These are phyloP conservation scores for Calyptommatus sinebrachiatus DNA, from an alignment of 2,113 vertebrate species.

Conservation along the genomic window DNA sequence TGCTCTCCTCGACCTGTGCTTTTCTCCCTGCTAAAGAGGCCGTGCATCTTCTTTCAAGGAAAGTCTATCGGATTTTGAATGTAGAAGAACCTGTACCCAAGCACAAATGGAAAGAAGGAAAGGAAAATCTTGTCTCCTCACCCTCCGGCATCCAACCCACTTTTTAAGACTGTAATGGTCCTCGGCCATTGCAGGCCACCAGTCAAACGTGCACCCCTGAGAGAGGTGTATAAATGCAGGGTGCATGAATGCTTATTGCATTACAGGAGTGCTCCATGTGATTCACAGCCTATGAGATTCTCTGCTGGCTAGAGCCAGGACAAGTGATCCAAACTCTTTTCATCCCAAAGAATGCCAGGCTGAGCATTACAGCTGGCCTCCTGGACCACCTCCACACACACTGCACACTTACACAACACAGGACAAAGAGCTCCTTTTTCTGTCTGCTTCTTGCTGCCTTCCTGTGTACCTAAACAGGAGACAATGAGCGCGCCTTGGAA, in stretches of 20 bases:
- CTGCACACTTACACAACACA: constrained; percentile 47
- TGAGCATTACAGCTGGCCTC: constrained; percentile 75
- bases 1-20: constrained; percentile 40
- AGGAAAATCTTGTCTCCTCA: constrained; percentile 40
- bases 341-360: constrained; percentile 71
- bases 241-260: constrained; percentile 66
- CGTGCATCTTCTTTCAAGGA: not conserved
- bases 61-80: constrained; percentile 50
- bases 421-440: constrained; percentile 51
- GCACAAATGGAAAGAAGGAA: constrained; percentile 38
- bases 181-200: constrained; percentile 43
- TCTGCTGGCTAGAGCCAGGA: constrained; percentile 75
- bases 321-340: constrained; percentile 75
- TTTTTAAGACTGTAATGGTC: constrained; percentile 38
- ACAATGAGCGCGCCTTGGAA: not conserved
- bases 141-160: not conserved
- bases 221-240: constrained; percentile 65
- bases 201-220: constrained; percentile 55
- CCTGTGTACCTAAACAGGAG: not conserved
- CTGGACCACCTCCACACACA: constrained; percentile 37
- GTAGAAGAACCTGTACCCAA: constrained; percentile 55
- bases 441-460: constrained; percentile 21
- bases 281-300: constrained; percentile 76
- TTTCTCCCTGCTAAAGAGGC: not conserved
- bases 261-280: constrained; percentile 58